Evolutionary conservation across 1,140 invertebrate genomes (phyloP).

Genomic region (Coenobita brevimanus): DNA sequence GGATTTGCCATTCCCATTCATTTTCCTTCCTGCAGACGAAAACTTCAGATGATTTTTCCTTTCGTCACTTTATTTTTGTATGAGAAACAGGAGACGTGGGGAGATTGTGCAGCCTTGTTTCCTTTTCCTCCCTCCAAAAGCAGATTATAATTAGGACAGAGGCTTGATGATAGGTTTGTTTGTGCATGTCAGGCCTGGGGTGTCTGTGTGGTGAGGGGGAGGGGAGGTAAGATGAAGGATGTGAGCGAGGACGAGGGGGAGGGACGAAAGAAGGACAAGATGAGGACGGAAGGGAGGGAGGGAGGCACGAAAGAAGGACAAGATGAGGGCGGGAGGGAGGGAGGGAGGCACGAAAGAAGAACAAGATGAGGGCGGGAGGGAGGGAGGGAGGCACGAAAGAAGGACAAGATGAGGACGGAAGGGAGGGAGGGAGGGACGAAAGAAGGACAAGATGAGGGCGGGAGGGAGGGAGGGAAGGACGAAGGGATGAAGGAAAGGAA

Average conservation of each 20-base stretch:
- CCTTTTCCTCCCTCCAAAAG: too few relatives aligned
- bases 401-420: neutral
- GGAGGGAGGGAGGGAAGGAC: neutral
- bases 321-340: neutral
- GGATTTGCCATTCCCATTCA: too few relatives aligned
- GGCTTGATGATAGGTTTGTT: too few relatives aligned
- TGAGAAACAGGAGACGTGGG: too few relatives aligned
- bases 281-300: neutral
- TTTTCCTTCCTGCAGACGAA: too few relatives aligned
- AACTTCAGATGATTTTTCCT: too few relatives aligned
- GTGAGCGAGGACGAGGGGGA: neutral
- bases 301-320: neutral
- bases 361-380: too few relatives aligned
- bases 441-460: too few relatives aligned
- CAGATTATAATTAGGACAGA: too few relatives aligned
- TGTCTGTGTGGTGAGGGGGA: neutral
- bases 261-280: neutral
- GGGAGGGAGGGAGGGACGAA: neutral
- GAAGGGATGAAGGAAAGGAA: neutral
- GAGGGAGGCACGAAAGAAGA: neutral
- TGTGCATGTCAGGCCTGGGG: too few relatives aligned
- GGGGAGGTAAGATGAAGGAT: neutral
- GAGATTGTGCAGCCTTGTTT: too few relatives aligned
- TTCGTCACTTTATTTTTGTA: too few relatives aligned
- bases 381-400: neutral